A percentile compares a stretch with the other conserved stretches of the same genome.
phyloP scores from a whole-genome alignment of 2,888 invertebrate genomes.

The Osmoderma eremita region DNA sequence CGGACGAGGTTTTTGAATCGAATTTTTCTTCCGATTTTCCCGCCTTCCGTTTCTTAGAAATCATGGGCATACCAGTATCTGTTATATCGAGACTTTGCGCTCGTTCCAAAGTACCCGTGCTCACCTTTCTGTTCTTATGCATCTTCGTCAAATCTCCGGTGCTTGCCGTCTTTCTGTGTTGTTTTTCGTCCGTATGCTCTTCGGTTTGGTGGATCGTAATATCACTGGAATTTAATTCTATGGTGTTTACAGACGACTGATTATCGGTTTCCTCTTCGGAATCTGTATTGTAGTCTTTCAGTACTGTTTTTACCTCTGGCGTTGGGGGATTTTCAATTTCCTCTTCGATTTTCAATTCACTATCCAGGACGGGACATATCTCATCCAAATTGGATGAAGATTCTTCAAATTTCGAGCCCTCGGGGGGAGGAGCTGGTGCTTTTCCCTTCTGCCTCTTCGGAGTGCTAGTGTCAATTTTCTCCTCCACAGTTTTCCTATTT shows the following conservation, averaged over 20 bases:
- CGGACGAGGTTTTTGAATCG: constrained; percentile 60
- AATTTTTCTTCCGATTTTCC: constrained; percentile 65
- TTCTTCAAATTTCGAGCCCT: constrained; percentile 58
- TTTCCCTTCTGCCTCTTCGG: constrained; percentile 76
- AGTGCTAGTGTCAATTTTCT: constrained; percentile 60
- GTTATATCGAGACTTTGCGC: constrained; percentile 85
- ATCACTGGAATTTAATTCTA: constrained; percentile 78
- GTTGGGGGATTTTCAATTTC: constrained; percentile 55
- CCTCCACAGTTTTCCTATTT: constrained; percentile 70
- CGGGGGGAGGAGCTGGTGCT: constrained; percentile 78
- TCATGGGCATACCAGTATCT: constrained; percentile 60
- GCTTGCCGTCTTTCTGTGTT: constrained; percentile 79
- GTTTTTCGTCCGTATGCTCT: constrained; percentile 70
- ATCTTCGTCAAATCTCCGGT: constrained; percentile 82
- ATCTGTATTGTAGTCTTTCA: constrained; percentile 63
- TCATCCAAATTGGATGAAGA: constrained; percentile 65
- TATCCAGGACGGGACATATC: constrained; percentile 65
- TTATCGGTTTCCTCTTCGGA: constrained; percentile 66
- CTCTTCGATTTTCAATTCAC: constrained; percentile 64
- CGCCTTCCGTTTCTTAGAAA: constrained; percentile 73
- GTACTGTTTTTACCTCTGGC: constrained; percentile 40
- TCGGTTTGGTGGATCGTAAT: constrained; percentile 79
- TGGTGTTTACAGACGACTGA: constrained; percentile 69
- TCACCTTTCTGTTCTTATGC: constrained; percentile 63
- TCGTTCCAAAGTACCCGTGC: constrained; percentile 73